A percentile compares a stretch with the other conserved stretches of the same genome.
These are phyloP conservation scores for Ips nitidus DNA, from an alignment of 1,140 invertebrate species.

Conservation along the genomic window DNA sequence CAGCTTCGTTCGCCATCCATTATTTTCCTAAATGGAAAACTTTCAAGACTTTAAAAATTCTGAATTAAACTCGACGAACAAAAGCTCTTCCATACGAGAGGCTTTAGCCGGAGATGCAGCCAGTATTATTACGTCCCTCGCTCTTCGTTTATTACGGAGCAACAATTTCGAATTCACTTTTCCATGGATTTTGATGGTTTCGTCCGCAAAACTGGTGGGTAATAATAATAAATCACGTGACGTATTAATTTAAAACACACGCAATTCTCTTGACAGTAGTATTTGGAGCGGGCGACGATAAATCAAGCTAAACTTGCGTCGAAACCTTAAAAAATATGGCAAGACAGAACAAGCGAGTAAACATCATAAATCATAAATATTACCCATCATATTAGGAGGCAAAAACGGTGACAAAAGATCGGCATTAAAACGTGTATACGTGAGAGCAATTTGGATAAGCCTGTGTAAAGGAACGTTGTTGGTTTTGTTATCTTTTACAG, in stretches of 20 bases:
- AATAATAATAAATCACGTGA: not conserved
- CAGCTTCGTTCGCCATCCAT: too few species aligned
- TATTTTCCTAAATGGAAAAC: too few species aligned
- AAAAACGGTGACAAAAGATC: constrained; percentile 17
- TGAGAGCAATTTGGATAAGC: not conserved
- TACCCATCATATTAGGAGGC: constrained; percentile 13
- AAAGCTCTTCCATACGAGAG: not conserved
- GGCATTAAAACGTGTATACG: constrained; percentile 8
- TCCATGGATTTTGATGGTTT: not conserved
- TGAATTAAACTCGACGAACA: not conserved
- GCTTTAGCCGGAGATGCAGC: not conserved
- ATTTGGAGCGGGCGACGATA: not conserved
- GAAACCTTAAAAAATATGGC: constrained; percentile 8
- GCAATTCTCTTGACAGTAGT: constrained; percentile 1
- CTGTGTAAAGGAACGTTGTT: too few species aligned
- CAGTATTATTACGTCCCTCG: not conserved
- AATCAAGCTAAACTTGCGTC: constrained; percentile 3
- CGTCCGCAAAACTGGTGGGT: not conserved
- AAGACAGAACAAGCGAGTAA: constrained; percentile 6
- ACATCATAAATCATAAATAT: constrained; percentile 11
- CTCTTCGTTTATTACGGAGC: not conserved
- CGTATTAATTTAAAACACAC: constrained; percentile 5
- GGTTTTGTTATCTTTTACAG: too few species aligned
- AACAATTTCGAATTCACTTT: not conserved
- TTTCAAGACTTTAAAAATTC: not conserved